Evolutionary conservation across 2,888 invertebrate genomes (phyloP).

Genomic region (Sturmia bella): DNA sequence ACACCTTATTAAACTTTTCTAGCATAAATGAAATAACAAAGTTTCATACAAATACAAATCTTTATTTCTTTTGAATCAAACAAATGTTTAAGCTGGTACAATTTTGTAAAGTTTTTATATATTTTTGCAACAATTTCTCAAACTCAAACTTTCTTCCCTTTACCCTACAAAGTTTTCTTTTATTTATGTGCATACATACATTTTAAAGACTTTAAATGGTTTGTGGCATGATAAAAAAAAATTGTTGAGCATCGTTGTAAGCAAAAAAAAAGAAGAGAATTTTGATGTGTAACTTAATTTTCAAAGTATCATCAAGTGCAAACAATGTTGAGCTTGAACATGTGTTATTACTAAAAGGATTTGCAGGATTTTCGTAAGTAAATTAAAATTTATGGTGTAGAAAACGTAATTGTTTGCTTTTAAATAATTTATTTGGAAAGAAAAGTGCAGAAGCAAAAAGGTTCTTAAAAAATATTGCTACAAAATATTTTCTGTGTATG

Average conservation of each 20-base stretch:
- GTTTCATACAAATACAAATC: no score
- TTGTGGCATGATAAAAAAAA: not conserved
- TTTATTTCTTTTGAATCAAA: no score
- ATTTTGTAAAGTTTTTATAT: no score
- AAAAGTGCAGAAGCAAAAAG: not conserved
- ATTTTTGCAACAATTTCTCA: no score
- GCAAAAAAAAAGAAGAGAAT: not conserved
- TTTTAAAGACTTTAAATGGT: no score
- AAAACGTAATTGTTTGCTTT: conserved; percentile 20
- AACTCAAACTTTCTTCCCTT: no score
- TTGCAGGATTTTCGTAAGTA: conserved; percentile 29
- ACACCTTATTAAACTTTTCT: no score
- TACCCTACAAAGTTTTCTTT: no score
- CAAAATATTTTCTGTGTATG: not conserved
- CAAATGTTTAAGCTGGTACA: no score
- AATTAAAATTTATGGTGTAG: conserved; percentile 37
- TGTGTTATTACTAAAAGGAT: conserved; percentile 15
- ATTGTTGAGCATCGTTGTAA: no score
- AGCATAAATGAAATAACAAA: no score
- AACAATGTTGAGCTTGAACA: not conserved
- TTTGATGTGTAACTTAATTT: conserved; percentile 26
- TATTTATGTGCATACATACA: not conserved
- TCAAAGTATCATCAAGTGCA: conserved; percentile 2
- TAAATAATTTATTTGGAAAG: conserved; percentile 4
- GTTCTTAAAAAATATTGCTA: not conserved